Base-by-base conservation (phyloP, 2,113 vertebrate genomes). In the Eurypyga helias region DNA sequence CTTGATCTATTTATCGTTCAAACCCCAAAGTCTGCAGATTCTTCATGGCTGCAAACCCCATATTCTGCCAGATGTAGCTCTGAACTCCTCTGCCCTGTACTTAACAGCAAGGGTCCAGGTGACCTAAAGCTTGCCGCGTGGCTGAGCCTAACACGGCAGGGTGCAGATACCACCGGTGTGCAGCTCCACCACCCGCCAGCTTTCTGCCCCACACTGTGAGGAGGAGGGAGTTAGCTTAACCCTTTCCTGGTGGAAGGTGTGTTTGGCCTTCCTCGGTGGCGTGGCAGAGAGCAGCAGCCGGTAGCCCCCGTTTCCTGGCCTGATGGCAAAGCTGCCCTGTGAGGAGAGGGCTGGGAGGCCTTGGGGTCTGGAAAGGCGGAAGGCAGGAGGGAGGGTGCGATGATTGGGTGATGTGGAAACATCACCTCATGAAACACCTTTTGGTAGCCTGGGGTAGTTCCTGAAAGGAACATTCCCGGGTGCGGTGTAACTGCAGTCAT, bases 361-460 rank as follows among this genome's bases (percentile, higher is more conserved):
- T 54, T 31, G 0, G 1, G 48, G 25, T 64, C 72, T 84, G 46
- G 52, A 82, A 89, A 95, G 72, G 52, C 18, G 1, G 4, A 67
- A 76, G 58, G 58, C 36, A 28, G 0, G 17, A 83, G 52, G 33
- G 23, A 93, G 17, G 34, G 48, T 45, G 91, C 57, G 65, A 64
- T 67, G 80, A 84, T 89, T 7, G 0, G 79, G 60, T 92, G 91
- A 92, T 81, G 55, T 43, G 31, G 21, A 51, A 33, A 71, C n/a
- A 82, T 66, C 73, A 93, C 64, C 91, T 81, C 77, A 79, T 89
- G 45, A 92, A 94, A 84, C 51, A 49, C 48, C 57, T 95, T 97
- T 97, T 75, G 52, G 73, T 96, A 96, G 93, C 96, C 96, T 82
- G 58, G 36, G 87, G 96, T 64, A 64, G 73, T 64, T 92, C 73